phyloP scores from a whole-genome alignment of 2,797 vertebrate species.

The Pogonophryne albipinna region DNA sequence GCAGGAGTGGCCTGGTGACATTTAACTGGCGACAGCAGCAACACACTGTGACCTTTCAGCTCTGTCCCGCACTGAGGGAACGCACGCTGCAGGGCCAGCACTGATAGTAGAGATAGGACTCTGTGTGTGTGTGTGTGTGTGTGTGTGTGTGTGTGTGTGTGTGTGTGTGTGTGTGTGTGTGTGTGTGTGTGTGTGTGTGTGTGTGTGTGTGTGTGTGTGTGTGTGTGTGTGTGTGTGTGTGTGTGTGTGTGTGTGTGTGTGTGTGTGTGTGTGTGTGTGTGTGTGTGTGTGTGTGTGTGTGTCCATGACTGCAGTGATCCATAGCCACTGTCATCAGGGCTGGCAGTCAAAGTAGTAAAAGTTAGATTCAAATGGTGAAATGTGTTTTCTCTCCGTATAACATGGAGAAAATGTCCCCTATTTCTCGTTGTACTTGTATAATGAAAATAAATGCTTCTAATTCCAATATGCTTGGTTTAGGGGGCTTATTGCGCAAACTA shows the following conservation, averaged over 20 bases:
- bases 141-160: conserved; percentile 5
- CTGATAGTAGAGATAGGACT: conserved; percentile 58
- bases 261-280: conserved; percentile 4
- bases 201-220: conserved; percentile 5
- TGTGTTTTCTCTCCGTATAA: too few species aligned
- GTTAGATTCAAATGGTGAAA: not conserved
- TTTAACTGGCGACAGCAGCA: conserved; percentile 64
- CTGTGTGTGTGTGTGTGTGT: not conserved
- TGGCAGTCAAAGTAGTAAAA: not conserved
- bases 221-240: not conserved
- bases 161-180: conserved; percentile 11
- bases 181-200: conserved; percentile 18
- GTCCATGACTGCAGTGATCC: conserved; percentile 57
- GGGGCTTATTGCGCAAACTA: not conserved
- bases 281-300: conserved; percentile 22
- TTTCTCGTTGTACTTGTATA: too few species aligned
- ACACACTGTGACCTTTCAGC: conserved; percentile 68
- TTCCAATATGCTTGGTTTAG: not conserved
- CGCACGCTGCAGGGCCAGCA: conserved; percentile 36
- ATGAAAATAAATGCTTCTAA: too few species aligned
- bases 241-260: conserved; percentile 13
- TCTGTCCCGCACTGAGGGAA: conserved; percentile 40
- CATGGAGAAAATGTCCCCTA: too few species aligned
- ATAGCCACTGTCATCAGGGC: conserved; percentile 30
- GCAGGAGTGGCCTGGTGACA: conserved; percentile 54